Percentiles rank a stretch among this genome's conserved stretches.
These are phyloP conservation scores for Hirtodrosophila histrioides DNA, from an alignment of 2,888 invertebrate genomes.

Conservation along the genomic window DNA sequence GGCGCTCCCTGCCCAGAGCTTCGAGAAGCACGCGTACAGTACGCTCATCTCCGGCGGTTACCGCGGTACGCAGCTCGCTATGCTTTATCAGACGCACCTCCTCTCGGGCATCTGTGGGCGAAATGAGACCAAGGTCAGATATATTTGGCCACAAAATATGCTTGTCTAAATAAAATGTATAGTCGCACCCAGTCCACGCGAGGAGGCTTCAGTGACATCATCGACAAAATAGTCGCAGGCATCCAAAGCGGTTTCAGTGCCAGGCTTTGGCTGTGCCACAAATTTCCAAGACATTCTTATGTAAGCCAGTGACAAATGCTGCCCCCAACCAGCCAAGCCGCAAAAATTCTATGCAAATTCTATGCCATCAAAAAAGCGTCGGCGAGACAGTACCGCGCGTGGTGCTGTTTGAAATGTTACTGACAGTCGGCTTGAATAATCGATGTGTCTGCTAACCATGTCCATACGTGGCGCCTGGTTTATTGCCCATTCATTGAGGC, in stretches of 20 bases:
- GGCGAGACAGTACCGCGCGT: constrained; percentile 28
- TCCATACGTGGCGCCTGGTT: constrained; percentile 12
- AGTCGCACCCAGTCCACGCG: constrained; percentile 84
- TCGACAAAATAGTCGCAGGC: constrained; percentile 90
- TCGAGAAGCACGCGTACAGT: constrained; percentile 88
- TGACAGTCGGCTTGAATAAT: constrained; percentile 59
- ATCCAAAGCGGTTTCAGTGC: constrained; percentile 88
- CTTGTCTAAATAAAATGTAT: background rate
- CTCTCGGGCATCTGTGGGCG: constrained; percentile 86
- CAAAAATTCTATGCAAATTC: constrained; percentile 29
- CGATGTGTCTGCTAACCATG: constrained; percentile 49
- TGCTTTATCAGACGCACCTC: constrained; percentile 90
- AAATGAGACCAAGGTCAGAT: background rate
- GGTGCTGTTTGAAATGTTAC: constrained; percentile 50
- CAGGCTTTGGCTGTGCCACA: constrained; percentile 82
- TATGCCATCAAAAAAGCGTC: constrained; percentile 22
- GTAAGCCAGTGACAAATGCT: constrained; percentile 29
- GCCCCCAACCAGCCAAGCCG: constrained; percentile 1
- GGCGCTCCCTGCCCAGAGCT: constrained; percentile 88
- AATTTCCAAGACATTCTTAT: constrained; percentile 84
- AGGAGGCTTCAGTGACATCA: constrained; percentile 87
- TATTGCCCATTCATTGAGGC: constrained; percentile 57
- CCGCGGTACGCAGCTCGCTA: constrained; percentile 90
- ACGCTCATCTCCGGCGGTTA: constrained; percentile 89
- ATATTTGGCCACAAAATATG: constrained; percentile 26